phyloP scores from a whole-genome alignment of 23 tunicate genomes.

The Clavelina lepadiformis region DNA sequence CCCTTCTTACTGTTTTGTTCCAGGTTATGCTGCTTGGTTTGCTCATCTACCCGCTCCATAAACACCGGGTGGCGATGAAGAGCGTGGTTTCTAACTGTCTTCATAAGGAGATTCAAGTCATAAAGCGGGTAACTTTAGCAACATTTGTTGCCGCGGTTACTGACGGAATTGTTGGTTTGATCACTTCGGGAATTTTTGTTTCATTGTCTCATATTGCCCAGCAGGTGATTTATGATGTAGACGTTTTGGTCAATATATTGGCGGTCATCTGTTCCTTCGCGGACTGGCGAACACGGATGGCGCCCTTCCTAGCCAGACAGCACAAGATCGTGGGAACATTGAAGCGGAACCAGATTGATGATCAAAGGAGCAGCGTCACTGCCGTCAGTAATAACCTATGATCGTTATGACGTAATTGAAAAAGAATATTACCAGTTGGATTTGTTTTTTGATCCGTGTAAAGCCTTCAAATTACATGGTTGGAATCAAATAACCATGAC shows the following conservation, averaged over 20 bases:
- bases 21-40: conserved; percentile 70
- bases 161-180: conserved; percentile 16
- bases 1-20: conserved; percentile 34
- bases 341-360: conserved; percentile 5
- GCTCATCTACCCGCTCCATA: conserved; percentile 41
- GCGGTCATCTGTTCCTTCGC: conserved; percentile 38
- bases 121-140: conserved; percentile 36
- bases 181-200: conserved; percentile 20
- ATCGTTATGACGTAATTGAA: too few relatives aligned
- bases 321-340: conserved; percentile 34
- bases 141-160: conserved; percentile 24
- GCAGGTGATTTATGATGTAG: conserved; percentile 51
- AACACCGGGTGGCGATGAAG: too few relatives aligned
- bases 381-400: too few relatives aligned
- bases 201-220: too few relatives aligned
- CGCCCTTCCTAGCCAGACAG: conserved; percentile 11
- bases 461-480: too few relatives aligned
- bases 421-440: too few relatives aligned
- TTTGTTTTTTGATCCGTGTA: too few relatives aligned
- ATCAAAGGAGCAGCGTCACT: too few relatives aligned
- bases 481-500: too few relatives aligned
- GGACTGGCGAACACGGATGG: conserved; percentile 54
- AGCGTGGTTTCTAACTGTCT: too few relatives aligned
- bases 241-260: conserved; percentile 21
- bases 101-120: conserved; percentile 15